These are phyloP conservation scores for Apodemia hepburni DNA, from an alignment of 2,888 invertebrate genomes.

Conservation along the genomic window DNA sequence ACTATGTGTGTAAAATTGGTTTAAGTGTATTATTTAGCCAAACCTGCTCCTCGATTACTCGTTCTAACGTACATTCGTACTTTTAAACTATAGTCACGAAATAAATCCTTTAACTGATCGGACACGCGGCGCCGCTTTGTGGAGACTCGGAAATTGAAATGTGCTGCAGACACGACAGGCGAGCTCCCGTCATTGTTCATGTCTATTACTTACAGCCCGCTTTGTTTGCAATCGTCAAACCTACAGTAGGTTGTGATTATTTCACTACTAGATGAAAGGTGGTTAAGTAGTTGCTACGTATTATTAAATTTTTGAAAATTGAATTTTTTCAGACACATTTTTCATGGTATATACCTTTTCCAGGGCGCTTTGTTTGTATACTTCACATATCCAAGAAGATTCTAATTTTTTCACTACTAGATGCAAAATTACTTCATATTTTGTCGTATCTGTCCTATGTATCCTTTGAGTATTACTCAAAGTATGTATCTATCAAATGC, in stretches of 20 bases:
- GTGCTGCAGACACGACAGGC: neutral
- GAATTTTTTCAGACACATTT: no score
- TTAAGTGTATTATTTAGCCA: no score
- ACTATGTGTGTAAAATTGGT: no score
- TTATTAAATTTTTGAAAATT: neutral
- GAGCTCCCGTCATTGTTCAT: slow-evolving; percentile 1
- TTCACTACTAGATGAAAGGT: neutral
- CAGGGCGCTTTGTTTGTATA: no score
- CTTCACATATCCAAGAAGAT: no score
- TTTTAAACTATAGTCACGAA: neutral
- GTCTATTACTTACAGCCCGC: neutral
- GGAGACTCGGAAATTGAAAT: slow-evolving; percentile 4
- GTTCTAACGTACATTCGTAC: neutral
- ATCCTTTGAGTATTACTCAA: no score
- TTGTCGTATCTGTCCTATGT: no score
- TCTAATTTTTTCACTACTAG: no score
- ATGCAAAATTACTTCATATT: no score
- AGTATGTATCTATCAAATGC: no score
- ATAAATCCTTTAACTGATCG: slow-evolving; percentile 4
- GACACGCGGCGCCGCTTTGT: slow-evolving; percentile 4
- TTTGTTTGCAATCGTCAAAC: neutral
- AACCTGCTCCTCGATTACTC: no score
- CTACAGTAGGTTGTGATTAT: neutral
- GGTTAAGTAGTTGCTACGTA: neutral
- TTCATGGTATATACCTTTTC: no score